Evolutionary conservation across 2,797 vertebrate genomes (phyloP), one percentile per base, ranked within the genome.

Genomic region (Fistularia tabacaria): DNA sequence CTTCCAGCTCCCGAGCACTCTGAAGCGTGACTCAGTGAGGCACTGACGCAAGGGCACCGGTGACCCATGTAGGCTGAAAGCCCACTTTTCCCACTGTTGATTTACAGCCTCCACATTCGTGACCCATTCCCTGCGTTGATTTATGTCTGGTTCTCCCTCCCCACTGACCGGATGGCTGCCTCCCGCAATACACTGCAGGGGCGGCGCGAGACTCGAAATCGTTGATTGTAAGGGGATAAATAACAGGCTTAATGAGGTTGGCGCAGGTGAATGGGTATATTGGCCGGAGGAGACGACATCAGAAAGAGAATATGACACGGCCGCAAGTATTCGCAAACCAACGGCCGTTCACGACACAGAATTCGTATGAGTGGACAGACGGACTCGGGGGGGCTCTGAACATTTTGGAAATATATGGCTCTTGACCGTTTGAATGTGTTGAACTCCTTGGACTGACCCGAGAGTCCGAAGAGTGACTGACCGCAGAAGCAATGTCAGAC

Each of bases 141-240:
- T 85, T 86, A 85, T 72, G 51, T 62, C 59, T 53, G 67, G 59
- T 74, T 66, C 55, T 69, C 70, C 57, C 79, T 74, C 65, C 72
- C 78, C 65, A 74, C 69, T 25, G 25, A 25, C 25, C 25, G 25
- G 25, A 51, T 74, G 69, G 66, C 73, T 74, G 75, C 68, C 65
- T 86, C 62, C 79, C 86, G 87, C 59, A 36, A 69, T 61, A 63
- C 66, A 42, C 71, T 82, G 84, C 25, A 87, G 84, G 89, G 77
- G 71, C 70, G 60, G 74, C 55, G 15, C 56, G 71, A 61, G 69
- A 71, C 67, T 11, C 9, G 14, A 25, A 62, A 75, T 64, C 71
- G 70, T 64, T 76, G 69, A 83, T 84, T 76, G 75, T 73, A 71
- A 69, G 80, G 72, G 49, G 66, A 85, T 82, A 85, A 81, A 87